phyloP scores from a whole-genome alignment of 2,797 vertebrate genomes.

The Argya squamiceps region DNA sequence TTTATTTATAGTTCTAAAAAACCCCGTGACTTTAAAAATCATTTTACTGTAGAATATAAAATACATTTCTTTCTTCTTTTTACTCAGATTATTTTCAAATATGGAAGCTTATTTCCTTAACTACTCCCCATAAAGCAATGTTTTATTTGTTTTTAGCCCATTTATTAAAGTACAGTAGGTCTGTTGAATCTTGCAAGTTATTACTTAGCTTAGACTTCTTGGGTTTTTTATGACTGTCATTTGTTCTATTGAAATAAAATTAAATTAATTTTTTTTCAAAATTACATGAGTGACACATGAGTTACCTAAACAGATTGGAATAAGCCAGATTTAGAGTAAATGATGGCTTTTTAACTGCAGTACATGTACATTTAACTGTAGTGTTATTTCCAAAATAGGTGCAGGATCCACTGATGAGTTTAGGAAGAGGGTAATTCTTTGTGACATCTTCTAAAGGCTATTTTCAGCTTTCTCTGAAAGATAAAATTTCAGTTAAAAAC shows the following conservation, averaged over 20 bases:
- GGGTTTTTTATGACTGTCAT: background rate
- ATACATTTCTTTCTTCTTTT: background rate
- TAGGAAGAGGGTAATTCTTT: background rate
- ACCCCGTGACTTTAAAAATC: background rate
- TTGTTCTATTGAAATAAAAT: background rate
- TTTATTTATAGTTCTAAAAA: background rate
- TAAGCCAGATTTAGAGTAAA: background rate
- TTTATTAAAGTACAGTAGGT: background rate
- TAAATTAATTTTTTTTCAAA: background rate
- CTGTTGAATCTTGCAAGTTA: background rate
- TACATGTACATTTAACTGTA: background rate
- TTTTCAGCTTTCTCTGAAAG: background rate
- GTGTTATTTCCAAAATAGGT: background rate
- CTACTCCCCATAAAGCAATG: background rate
- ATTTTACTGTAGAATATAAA: background rate
- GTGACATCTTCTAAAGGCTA: background rate
- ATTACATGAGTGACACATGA: background rate
- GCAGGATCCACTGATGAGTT: background rate
- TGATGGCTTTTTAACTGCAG: background rate
- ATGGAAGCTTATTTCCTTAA: background rate
- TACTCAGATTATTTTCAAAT: background rate
- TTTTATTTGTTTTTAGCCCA: background rate
- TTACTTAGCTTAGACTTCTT: background rate
- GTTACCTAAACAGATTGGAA: background rate
- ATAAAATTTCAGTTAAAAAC: background rate